These are phyloP conservation scores for Pseudachorutes palmiensis DNA, from an alignment of 1,140 invertebrate species.

Conservation along the genomic window DNA sequence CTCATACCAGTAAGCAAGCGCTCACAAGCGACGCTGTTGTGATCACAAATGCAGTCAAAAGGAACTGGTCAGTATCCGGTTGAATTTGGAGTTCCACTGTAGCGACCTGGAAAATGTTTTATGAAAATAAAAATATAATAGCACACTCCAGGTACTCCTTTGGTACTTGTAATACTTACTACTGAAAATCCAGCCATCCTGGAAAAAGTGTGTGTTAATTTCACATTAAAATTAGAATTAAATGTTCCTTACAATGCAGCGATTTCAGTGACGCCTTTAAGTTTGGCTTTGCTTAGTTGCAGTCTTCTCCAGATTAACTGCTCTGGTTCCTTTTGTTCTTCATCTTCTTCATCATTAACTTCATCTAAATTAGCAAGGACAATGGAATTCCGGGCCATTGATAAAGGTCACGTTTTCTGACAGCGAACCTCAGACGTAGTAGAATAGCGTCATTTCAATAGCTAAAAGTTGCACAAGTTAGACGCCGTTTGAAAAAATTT, in stretches of 20 bases:
- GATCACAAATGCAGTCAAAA: slow-evolving; percentile 29
- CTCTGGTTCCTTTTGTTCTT: slow-evolving; percentile 10
- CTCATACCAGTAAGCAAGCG: slow-evolving; percentile 24
- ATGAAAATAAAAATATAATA: slow-evolving; percentile 7
- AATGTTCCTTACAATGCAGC: slow-evolving; percentile 22
- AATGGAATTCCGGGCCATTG: too few species aligned
- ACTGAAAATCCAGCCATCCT: slow-evolving; percentile 29
- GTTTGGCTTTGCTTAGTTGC: slow-evolving; percentile 35
- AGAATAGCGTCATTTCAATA: too few species aligned
- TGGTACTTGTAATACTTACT: slow-evolving; percentile 14
- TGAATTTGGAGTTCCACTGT: slow-evolving; percentile 35
- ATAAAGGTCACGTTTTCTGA: too few species aligned
- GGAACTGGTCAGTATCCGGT: slow-evolving; percentile 1
- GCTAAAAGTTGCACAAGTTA: too few species aligned
- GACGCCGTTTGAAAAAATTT: too few species aligned
- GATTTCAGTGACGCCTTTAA: slow-evolving; percentile 35
- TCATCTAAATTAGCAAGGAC: too few species aligned
- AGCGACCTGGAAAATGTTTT: slow-evolving; percentile 10
- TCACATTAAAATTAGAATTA: slow-evolving; percentile 7
- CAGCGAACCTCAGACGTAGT: too few species aligned
- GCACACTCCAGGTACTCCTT: neutral
- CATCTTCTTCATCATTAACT: too few species aligned
- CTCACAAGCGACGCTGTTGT: slow-evolving; percentile 31
- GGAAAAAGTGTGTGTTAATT: neutral
- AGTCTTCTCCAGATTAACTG: slow-evolving; percentile 28